Evolutionary conservation across 1,140 invertebrate genomes (phyloP).

Genomic region (Drosophila kepulauana): DNA sequence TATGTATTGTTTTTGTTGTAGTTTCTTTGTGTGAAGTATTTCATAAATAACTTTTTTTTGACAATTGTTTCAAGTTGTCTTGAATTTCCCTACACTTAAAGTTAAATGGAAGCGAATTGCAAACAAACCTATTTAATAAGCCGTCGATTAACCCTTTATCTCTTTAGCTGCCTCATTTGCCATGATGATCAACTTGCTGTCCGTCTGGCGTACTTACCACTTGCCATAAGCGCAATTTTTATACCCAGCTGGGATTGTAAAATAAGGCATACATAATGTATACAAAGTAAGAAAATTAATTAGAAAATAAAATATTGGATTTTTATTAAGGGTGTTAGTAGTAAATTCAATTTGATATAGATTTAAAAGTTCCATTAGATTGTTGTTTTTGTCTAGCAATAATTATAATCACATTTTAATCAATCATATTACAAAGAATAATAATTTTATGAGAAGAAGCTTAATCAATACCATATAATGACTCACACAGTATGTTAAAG

Average conservation of each 20-base stretch:
- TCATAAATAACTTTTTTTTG: neutral
- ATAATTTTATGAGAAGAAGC: too few species aligned
- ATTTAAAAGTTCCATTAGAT: too few species aligned
- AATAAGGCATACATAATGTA: too few species aligned
- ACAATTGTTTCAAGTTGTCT: neutral
- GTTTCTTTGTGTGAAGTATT: neutral
- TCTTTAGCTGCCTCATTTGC: constrained; percentile 26
- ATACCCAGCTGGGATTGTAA: neutral
- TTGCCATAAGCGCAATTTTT: constrained; percentile 1
- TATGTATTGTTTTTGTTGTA: neutral
- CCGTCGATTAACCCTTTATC: constrained; percentile 7
- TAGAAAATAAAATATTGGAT: too few species aligned
- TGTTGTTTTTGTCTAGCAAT: too few species aligned
- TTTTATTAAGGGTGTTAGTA: too few species aligned
- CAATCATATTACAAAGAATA: too few species aligned
- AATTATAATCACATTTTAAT: too few species aligned
- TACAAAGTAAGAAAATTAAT: too few species aligned
- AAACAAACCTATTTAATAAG: neutral
- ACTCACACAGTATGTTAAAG: neutral
- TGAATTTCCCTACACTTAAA: neutral
- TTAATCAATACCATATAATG: neutral
- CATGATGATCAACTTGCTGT: neutral
- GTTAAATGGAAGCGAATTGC: too few species aligned
- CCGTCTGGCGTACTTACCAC: neutral
- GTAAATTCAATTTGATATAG: too few species aligned